Conservation (phyloP, 2,888 invertebrate genomes). For the Automeris io region DNA sequence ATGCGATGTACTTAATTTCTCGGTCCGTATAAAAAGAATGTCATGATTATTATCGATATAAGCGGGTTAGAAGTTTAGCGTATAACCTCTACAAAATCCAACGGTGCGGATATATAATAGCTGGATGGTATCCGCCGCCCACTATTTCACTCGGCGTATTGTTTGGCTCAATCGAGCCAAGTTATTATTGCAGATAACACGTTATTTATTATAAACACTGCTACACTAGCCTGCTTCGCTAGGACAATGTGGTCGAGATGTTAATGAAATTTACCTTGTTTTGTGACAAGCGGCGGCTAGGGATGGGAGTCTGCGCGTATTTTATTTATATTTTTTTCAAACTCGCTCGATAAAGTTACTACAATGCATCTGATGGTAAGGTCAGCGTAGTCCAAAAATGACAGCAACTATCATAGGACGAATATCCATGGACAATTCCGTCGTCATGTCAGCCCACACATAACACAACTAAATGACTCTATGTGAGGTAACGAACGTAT, state of each 20-base stretch:
- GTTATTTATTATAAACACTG: slow-evolving; percentile 50
- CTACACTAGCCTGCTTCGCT: slow-evolving; percentile 17
- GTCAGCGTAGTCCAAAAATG: no score
- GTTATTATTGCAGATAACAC: slow-evolving; percentile 68
- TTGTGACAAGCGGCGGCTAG: neutral
- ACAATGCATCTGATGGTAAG: no score
- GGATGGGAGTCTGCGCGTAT: neutral
- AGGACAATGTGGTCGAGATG: slow-evolving; percentile 34
- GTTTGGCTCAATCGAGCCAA: slow-evolving; percentile 57
- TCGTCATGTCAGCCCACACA: no score
- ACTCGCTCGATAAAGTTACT: no score
- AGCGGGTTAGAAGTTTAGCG: slow-evolving; percentile 7
- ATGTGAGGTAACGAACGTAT: no score
- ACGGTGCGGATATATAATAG: slow-evolving; percentile 18
- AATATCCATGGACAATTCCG: no score
- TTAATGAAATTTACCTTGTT: slow-evolving; percentile 26
- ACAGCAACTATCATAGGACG: no score
- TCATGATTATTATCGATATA: neutral
- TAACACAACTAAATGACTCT: no score
- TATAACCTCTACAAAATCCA: slow-evolving; percentile 29
- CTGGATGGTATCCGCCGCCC: slow-evolving; percentile 52
- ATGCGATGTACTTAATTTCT: no score
- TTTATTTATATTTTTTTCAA: no score
- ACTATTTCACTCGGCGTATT: slow-evolving; percentile 53
- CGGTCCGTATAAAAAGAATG: no score